Conservation (phyloP, 2,888 invertebrate genomes). For the Nesidiocoris tenuis region DNA sequence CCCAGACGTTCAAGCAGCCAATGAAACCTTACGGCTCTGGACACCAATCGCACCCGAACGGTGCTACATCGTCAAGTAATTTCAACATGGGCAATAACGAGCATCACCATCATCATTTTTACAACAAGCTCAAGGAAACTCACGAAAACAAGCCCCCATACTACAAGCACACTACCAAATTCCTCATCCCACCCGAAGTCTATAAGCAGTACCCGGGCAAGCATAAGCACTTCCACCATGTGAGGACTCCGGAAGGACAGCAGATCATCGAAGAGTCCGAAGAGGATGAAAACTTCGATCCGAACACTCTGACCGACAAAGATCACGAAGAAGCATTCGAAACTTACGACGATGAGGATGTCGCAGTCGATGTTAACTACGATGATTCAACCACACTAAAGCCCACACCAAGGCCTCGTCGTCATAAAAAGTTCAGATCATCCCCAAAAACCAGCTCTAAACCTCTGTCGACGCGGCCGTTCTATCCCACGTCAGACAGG, state of each 20-base stretch:
- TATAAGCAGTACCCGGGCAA: conserved; percentile 35
- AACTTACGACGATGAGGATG: conserved; percentile 43
- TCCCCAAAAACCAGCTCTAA: not conserved
- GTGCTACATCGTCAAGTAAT: conserved; percentile 20
- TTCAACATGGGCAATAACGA: conserved; percentile 42
- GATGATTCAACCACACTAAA: not conserved
- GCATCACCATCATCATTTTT: conserved; percentile 47
- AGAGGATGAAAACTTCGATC: conserved; percentile 44
- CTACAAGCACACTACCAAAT: conserved; percentile 38
- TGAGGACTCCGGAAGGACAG: conserved; percentile 40
- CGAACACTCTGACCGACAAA: conserved; percentile 44
- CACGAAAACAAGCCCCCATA: conserved; percentile 42
- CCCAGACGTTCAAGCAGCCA: conserved; percentile 18
- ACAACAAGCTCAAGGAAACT: conserved; percentile 43
- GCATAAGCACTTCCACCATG: conserved; percentile 47
- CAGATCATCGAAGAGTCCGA: conserved; percentile 40
- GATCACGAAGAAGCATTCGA: conserved; percentile 46
- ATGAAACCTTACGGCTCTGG: conserved; percentile 15
- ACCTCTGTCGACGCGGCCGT: not conserved
- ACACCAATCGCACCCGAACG: conserved; percentile 21
- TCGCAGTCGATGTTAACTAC: conserved; percentile 33
- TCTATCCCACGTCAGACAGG: not conserved
- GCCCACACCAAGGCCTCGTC: not conserved
- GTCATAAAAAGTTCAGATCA: not conserved
- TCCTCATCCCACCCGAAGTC: conserved; percentile 36